Conservation (phyloP, 37 sponge, comb jelly and placozoan species). For the Geodia barretti region DNA sequence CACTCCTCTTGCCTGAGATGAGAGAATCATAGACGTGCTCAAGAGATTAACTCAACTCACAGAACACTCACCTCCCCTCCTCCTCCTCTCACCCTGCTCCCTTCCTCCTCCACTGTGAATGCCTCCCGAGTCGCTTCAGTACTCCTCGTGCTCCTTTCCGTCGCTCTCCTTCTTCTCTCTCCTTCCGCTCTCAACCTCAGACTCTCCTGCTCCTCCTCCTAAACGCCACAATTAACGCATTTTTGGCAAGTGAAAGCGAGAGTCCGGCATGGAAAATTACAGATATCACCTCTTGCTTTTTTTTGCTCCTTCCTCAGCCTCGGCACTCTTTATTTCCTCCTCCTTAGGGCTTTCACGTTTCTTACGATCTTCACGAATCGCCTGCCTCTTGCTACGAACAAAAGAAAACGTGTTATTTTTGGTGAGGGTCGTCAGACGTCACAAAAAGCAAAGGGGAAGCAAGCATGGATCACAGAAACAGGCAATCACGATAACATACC, state of each 20-base stretch:
- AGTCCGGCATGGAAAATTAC: too few relatives aligned
- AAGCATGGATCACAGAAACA: too few relatives aligned
- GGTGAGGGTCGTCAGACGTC: too few relatives aligned
- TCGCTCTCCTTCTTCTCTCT: slow-evolving; percentile 78
- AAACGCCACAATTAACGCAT: too few relatives aligned
- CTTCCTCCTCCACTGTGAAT: slow-evolving; percentile 88
- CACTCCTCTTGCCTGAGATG: slow-evolving; percentile 38
- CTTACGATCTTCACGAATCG: slow-evolving; percentile 82
- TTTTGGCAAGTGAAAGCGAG: too few relatives aligned
- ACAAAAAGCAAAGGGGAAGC: too few relatives aligned
- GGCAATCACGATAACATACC: slow-evolving; percentile 53
- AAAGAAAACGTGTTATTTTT: too few relatives aligned
- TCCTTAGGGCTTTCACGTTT: slow-evolving; percentile 69
- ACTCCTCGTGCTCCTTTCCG: slow-evolving; percentile 80
- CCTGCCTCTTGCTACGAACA: slow-evolving; percentile 87
- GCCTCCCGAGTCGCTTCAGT: slow-evolving; percentile 79
- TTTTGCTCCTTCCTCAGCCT: slow-evolving; percentile 35
- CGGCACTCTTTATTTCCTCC: slow-evolving; percentile 53
- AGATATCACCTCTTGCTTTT: slow-evolving; percentile 54
- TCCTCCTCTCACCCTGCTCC: slow-evolving; percentile 53
- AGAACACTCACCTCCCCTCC: slow-evolving; percentile 35
- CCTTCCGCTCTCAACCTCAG: too few relatives aligned
- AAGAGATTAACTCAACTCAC: background rate
- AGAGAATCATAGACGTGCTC: background rate
- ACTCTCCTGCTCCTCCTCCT: slow-evolving; percentile 80